Evolutionary conservation across 37 sponge, comb jelly and placozoan species (phyloP).

Genomic region (Halisarca cf. caerulea): DNA sequence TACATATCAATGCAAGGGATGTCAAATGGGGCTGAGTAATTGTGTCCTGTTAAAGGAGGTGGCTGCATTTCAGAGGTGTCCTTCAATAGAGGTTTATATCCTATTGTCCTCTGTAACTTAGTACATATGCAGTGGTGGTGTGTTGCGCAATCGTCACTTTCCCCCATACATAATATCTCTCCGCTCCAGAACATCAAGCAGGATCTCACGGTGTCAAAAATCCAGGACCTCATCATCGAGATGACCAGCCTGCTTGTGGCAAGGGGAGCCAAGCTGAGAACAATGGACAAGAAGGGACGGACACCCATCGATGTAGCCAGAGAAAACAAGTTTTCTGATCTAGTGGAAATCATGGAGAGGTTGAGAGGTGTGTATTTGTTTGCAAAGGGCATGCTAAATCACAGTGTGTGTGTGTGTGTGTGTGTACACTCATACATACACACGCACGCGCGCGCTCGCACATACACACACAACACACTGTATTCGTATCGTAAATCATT

Average conservation of each 20-base stretch:
- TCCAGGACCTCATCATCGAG: constrained; percentile 20
- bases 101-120: no score
- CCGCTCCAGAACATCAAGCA: neutral
- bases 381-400: neutral
- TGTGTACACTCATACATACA: no score
- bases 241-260: constrained; percentile 9
- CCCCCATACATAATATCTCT: neutral
- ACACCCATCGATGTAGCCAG: neutral
- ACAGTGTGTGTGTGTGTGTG: neutral
- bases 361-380: neutral
- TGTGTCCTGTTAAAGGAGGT: no score
- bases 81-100: no score
- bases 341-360: neutral
- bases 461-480: no score
- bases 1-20: no score
- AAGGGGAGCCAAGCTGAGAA: neutral
- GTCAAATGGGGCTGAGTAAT: no score
- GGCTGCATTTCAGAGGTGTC: no score
- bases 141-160: neutral
- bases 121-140: neutral
- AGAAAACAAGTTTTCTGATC: neutral
- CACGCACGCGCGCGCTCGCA: no score
- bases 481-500: no score
- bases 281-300: neutral
- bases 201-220: neutral